phyloP scores from a whole-genome alignment of 1,140 invertebrate species.

The Phymorhynchus buccinoides region DNA sequence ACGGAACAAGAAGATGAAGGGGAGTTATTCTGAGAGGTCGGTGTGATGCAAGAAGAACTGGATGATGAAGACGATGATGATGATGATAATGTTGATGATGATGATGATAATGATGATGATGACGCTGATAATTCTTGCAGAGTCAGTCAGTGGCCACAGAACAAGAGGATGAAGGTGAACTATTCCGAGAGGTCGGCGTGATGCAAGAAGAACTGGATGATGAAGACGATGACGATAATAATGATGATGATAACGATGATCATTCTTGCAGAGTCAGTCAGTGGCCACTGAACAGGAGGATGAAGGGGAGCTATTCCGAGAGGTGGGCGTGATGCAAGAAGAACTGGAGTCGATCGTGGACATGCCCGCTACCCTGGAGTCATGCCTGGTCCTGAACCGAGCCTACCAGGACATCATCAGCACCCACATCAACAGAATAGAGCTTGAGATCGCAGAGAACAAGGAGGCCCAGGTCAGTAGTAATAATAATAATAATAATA shows the following conservation, averaged over 20 bases:
- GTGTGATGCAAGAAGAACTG: not conserved
- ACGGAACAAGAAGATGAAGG: constrained; percentile 25
- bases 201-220: not conserved
- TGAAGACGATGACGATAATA: no score
- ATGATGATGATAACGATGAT: no score
- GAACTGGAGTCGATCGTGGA: not conserved
- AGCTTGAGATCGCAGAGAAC: constrained; percentile 52
- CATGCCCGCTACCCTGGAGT: constrained; percentile 46
- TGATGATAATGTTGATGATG: no score
- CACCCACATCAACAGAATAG: constrained; percentile 48
- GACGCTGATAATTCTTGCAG: no score
- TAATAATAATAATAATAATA: not conserved
- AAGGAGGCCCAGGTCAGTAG: constrained; percentile 56
- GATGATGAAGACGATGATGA: no score
- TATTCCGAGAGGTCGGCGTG: constrained; percentile 28
- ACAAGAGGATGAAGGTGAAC: constrained; percentile 4
- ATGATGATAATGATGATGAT: no score
- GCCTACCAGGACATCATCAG: constrained; percentile 56
- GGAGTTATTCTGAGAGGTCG: constrained; percentile 33
- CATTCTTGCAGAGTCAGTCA: not conserved
- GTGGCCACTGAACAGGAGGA: constrained; percentile 14
- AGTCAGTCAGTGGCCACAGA: constrained; percentile 10
- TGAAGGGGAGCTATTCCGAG: constrained; percentile 27
- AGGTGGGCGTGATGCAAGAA: constrained; percentile 33
- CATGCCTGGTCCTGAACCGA: constrained; percentile 54